These are phyloP conservation scores for Apocrypta bakeri DNA, from an alignment of 1,140 invertebrate species.

Conservation along the genomic window DNA sequence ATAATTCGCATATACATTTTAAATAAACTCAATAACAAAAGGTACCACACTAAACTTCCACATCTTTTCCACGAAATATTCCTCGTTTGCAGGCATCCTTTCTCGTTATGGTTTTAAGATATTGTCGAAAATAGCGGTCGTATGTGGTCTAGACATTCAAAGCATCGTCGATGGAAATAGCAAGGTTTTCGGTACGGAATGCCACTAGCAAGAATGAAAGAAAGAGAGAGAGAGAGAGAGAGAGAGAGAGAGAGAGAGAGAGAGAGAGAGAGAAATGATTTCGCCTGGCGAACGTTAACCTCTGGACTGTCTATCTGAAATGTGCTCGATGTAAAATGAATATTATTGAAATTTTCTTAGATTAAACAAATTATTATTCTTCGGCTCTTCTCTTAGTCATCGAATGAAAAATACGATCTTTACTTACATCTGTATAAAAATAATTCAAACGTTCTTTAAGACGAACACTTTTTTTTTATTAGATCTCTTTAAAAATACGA, in stretches of 20 bases:
- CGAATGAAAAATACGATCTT: too few species aligned
- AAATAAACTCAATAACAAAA: too few species aligned
- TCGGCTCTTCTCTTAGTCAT: too few species aligned
- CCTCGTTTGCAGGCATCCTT: background rate
- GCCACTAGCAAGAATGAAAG: slow-evolving; percentile 44
- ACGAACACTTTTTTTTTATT: too few species aligned
- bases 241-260: slow-evolving; percentile 40
- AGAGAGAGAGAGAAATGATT: slow-evolving; percentile 57
- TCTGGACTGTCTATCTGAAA: slow-evolving; percentile 18
- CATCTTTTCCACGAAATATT: background rate
- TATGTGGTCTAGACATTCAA: slow-evolving; percentile 62
- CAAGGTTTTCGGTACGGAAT: slow-evolving; percentile 47
- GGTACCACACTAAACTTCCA: too few species aligned
- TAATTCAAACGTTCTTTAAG: too few species aligned
- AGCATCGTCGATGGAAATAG: slow-evolving; percentile 66
- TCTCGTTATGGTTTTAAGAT: slow-evolving; percentile 60
- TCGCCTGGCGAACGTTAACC: slow-evolving; percentile 54
- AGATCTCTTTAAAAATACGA: too few species aligned
- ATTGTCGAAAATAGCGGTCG: slow-evolving; percentile 61
- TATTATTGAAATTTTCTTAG: too few species aligned
- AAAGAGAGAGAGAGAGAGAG: slow-evolving; percentile 38
- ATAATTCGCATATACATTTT: background rate
- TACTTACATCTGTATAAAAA: too few species aligned
- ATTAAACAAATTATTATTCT: too few species aligned
- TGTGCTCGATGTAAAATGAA: slow-evolving; percentile 38